phyloP scores from a whole-genome alignment of 2,888 invertebrate species.

The Thera obeliscata region DNA sequence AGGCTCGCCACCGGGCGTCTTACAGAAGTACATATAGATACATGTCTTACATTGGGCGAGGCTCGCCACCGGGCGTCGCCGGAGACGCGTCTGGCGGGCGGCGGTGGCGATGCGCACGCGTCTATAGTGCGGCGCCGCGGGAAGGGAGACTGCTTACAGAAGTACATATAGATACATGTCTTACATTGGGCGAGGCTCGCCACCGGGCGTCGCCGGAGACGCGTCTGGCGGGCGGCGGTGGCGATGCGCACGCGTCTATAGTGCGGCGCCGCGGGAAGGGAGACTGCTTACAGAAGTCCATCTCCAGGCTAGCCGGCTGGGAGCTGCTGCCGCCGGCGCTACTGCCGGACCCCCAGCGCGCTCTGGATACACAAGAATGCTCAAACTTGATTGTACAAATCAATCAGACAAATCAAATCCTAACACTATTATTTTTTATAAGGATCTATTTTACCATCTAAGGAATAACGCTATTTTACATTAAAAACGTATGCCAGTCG shows the following conservation, averaged over 20 bases:
- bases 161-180: conserved; percentile 54
- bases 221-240: conserved; percentile 73
- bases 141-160: conserved; percentile 71
- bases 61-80: conserved; percentile 54
- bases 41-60: too few relatives aligned
- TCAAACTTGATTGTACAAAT: too few relatives aligned
- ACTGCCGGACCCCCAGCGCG: conserved; percentile 69
- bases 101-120: conserved; percentile 73
- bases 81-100: conserved; percentile 73
- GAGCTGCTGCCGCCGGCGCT: conserved; percentile 77
- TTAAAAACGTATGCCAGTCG: too few relatives aligned
- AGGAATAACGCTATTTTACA: too few relatives aligned
- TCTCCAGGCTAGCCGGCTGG: conserved; percentile 77
- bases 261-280: conserved; percentile 74
- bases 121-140: conserved; percentile 74
- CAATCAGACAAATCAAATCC: too few relatives aligned
- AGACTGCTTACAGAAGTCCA: conserved; percentile 70
- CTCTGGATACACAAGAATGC: conserved; percentile 41
- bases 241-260: conserved; percentile 71
- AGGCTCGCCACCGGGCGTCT: conserved; percentile 25
- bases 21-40: too few relatives aligned
- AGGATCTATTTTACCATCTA: too few relatives aligned
- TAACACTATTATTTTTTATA: too few relatives aligned
- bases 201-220: conserved; percentile 74
- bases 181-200: conserved; percentile 71